Evolutionary conservation across 2,888 invertebrate species (phyloP).

Genomic region (Rhagophthalmus giganteus): DNA sequence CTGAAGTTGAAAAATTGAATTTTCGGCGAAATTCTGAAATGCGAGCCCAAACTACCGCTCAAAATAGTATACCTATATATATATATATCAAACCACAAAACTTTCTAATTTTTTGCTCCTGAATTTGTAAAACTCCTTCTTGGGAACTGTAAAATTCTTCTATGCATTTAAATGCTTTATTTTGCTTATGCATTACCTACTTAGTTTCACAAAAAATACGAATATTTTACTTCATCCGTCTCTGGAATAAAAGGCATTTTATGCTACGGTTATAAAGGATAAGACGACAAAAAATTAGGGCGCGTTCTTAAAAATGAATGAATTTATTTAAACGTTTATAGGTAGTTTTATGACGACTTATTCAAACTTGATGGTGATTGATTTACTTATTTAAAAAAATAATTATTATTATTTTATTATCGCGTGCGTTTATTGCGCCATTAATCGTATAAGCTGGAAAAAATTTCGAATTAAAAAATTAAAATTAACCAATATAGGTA

Average conservation of each 20-base stretch:
- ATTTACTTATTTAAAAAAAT: no score
- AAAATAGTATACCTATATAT: constrained; percentile 10
- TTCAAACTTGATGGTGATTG: constrained; percentile 4
- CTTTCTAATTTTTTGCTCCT: constrained; percentile 50
- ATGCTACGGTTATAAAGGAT: constrained; percentile 21
- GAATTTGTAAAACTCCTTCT: constrained; percentile 45
- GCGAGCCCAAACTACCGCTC: no score
- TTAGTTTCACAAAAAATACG: constrained; percentile 42
- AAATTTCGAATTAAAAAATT: no score
- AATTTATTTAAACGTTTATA: constrained; percentile 31
- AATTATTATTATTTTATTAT: no score
- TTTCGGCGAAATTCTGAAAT: no score
- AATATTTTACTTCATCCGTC: constrained; percentile 40
- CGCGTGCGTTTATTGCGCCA: no score
- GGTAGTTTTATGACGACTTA: constrained; percentile 39
- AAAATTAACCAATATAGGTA: no score
- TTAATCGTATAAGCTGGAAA: no score
- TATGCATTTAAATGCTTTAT: constrained; percentile 56
- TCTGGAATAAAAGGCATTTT: constrained; percentile 26
- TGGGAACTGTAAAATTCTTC: constrained; percentile 54
- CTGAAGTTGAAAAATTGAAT: no score
- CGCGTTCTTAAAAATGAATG: constrained; percentile 36
- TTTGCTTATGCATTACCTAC: constrained; percentile 43
- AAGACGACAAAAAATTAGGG: constrained; percentile 44
- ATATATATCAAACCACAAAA: constrained; percentile 43